phyloP scores from a whole-genome alignment of 2,888 invertebrate genomes.

The Xanthia togata region DNA sequence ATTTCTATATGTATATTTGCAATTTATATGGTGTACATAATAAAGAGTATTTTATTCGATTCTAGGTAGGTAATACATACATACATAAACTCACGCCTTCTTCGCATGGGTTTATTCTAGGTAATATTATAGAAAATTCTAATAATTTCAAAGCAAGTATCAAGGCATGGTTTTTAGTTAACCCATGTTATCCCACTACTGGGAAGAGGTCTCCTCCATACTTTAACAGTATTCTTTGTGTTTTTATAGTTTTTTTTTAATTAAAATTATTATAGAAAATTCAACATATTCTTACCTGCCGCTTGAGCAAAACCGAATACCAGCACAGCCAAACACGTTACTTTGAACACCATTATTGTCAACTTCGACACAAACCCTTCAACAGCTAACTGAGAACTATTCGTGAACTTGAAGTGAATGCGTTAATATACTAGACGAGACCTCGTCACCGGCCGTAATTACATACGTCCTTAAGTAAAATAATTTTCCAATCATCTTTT shows the following conservation, averaged over 20 bases:
- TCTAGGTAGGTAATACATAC: too few species aligned
- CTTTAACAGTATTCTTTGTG: too few species aligned
- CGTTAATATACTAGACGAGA: slow-evolving; percentile 51
- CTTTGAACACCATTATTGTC: slow-evolving; percentile 42
- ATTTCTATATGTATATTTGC: neutral
- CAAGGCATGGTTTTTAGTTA: too few species aligned
- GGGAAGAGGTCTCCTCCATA: too few species aligned
- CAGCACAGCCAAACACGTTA: slow-evolving; percentile 17
- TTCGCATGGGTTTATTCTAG: too few species aligned
- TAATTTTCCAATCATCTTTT: slow-evolving; percentile 9
- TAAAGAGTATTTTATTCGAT: too few species aligned
- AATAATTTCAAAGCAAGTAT: too few species aligned
- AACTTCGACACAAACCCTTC: slow-evolving; percentile 19
- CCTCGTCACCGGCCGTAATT: slow-evolving; percentile 38
- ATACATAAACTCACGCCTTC: too few species aligned
- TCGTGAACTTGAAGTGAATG: slow-evolving; percentile 32
- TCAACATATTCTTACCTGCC: slow-evolving; percentile 37
- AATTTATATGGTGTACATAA: neutral
- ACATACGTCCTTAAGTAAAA: slow-evolving; percentile 26
- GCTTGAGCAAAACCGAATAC: slow-evolving; percentile 35
- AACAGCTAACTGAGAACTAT: slow-evolving; percentile 25
- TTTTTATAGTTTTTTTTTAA: too few species aligned
- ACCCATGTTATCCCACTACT: too few species aligned
- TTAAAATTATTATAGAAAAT: neutral
- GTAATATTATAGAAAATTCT: neutral